A percentile compares a stretch with the other conserved stretches of the same genome.
Evolutionary conservation across 2,888 invertebrate species (phyloP).

Genomic region (Eristalis tenax): DNA sequence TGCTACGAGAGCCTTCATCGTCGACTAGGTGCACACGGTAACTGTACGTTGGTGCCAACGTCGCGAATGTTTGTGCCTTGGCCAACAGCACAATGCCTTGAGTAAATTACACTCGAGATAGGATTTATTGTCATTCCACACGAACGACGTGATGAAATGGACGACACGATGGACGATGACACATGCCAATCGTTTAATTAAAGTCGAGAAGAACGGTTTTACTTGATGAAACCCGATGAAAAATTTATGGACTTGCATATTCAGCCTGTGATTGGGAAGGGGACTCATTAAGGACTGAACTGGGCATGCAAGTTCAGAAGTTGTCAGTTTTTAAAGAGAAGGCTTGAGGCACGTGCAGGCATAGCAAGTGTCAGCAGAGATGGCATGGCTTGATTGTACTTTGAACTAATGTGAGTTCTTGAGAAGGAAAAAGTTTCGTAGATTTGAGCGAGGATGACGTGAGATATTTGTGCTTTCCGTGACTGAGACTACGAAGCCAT

Average conservation of each 20-base stretch:
- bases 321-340: not conserved
- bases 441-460: too few relatives aligned
- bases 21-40: not conserved
- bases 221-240: not conserved
- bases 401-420: too few relatives aligned
- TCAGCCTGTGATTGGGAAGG: not conserved
- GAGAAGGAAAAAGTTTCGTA: too few relatives aligned
- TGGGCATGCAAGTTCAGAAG: not conserved
- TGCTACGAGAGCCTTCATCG: constrained; percentile 2
- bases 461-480: too few relatives aligned
- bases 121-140: not conserved
- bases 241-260: not conserved
- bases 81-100: not conserved
- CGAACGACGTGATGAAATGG: not conserved
- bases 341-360: too few relatives aligned
- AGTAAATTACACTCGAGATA: not conserved
- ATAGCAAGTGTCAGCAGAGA: too few relatives aligned
- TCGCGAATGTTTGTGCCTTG: not conserved
- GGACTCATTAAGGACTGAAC: not conserved
- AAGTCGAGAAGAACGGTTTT: not conserved
- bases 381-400: too few relatives aligned
- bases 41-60: not conserved
- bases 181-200: not conserved
- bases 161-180: not conserved
- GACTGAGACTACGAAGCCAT: too few relatives aligned